phyloP scores from a whole-genome alignment of 2,888 invertebrate genomes.

The Rotaria socialis region DNA sequence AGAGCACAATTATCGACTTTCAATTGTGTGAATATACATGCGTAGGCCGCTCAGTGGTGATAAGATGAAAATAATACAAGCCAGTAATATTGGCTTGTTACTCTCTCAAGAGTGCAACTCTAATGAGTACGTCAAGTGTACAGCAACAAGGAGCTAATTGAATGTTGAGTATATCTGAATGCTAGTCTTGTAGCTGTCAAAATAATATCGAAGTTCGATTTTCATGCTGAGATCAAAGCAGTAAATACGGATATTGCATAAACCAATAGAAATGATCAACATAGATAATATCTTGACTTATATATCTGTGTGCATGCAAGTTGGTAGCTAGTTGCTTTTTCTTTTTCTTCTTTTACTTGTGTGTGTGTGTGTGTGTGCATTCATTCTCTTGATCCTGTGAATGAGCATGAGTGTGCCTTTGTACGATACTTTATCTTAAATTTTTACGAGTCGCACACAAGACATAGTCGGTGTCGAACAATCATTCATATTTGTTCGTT shows the following conservation, averaged over 20 bases:
- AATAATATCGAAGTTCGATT: conserved; percentile 14
- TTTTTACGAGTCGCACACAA: not conserved
- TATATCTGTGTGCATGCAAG: not conserved
- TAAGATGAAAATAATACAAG: not conserved
- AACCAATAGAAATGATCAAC: not conserved
- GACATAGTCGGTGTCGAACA: not conserved
- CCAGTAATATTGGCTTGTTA: not conserved
- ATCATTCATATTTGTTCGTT: not conserved
- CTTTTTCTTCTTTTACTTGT: not conserved
- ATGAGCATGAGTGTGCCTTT: conserved; percentile 10
- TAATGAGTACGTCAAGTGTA: conserved; percentile 14
- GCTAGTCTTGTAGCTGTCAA: not conserved
- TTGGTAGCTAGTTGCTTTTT: not conserved
- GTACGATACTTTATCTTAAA: conserved; percentile 29
- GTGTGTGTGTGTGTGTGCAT: not conserved
- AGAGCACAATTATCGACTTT: not conserved
- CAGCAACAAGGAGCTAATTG: conserved; percentile 6
- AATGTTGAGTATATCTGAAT: not conserved
- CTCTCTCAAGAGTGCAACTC: not conserved
- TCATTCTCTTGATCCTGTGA: conserved; percentile 1
- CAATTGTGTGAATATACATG: not conserved
- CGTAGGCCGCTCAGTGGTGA: not conserved
- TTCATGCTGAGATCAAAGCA: conserved; percentile 19
- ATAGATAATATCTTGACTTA: not conserved
- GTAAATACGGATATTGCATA: not conserved